Percentiles rank a stretch among this genome's conserved stretches.
Conservation (phyloP, 2,888 invertebrate genomes). For the Ophion obscuratus region DNA sequence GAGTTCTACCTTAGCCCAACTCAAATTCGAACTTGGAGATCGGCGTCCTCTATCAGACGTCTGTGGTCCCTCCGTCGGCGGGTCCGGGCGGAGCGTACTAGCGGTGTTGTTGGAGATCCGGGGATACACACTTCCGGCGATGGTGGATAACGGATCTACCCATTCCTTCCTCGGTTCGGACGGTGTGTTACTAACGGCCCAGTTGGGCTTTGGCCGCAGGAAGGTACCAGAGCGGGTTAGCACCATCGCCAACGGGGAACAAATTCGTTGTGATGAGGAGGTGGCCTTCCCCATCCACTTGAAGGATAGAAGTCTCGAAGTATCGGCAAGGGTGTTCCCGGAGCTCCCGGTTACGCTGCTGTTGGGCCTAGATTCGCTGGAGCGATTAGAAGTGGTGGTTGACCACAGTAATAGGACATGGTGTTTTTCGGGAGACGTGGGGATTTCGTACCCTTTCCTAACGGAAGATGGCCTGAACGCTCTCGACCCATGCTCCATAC, state of each 20-base stretch:
- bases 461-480: not conserved
- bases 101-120: not conserved
- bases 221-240: not conserved
- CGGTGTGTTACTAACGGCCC: not conserved
- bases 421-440: not conserved
- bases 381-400: not conserved
- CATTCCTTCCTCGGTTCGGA: not conserved
- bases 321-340: not conserved
- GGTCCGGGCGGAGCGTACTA: not conserved
- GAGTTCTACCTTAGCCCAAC: not conserved
- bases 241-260: slow-evolving; percentile 11
- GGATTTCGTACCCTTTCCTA: not conserved
- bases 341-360: not conserved
- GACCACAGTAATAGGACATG: not conserved
- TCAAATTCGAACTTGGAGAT: not conserved
- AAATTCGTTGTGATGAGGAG: not conserved
- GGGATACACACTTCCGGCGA: not conserved
- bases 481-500: not conserved
- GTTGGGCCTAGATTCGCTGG: not conserved
- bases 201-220: not conserved
- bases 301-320: not conserved
- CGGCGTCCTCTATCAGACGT: not conserved
- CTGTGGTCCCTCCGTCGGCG: not conserved
- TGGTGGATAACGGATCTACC: not conserved
- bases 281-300: not conserved